Base-by-base conservation (phyloP, 2,113 vertebrate genomes). In the Mastomys natalensis region DNA sequence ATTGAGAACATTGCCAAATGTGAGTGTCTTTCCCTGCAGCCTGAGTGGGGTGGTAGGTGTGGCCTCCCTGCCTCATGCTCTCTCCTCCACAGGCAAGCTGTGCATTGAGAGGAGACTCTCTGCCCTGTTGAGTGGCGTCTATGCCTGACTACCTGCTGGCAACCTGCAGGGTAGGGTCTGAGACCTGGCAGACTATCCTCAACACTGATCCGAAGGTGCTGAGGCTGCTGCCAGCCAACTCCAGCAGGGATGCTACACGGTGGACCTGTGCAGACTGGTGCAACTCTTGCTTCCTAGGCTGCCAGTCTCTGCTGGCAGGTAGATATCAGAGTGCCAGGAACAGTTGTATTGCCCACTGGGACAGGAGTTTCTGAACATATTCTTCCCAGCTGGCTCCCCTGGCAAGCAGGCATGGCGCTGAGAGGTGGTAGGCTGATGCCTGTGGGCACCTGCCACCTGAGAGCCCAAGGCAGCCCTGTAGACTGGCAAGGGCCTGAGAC, bases 101-200 rank as follows among this genome's bases (percentile, higher is more conserved):
- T 99, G 99, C 97, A 99, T 99, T 4, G 99, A 99, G 97, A 98
- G 99, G 81, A 99, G 99, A 80, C 99, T 99, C n/a, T 99, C 99
- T 0, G 98, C 99, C 58, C 98, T 99, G 95, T 98, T 99, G 70
- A 98, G 98, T 0, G 98, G 99, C 90, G 97, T 98, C 97, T 98
- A 97, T 90, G 98, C 98, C 90, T 99, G 98, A 99, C 40, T 29
- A 21, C 66, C 8, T 43, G 2, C 76, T 11, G 3, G 0, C 1
- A n/a, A 0, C 72, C 95, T 85, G 17, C 87, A 55, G 89, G 34
- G 68, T 40, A 48, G 94, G 62, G 76, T 85, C 12, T 2, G 60
- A 45, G 9, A 29, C 45, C 80, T 66, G 88, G 90, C 70, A 0
- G 77, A 76, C 93, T 60, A 22, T 5, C 62, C 40, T 17, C 2